Evolutionary conservation across 2,888 invertebrate genomes (phyloP).

Genomic region (Malacosoma neustria): DNA sequence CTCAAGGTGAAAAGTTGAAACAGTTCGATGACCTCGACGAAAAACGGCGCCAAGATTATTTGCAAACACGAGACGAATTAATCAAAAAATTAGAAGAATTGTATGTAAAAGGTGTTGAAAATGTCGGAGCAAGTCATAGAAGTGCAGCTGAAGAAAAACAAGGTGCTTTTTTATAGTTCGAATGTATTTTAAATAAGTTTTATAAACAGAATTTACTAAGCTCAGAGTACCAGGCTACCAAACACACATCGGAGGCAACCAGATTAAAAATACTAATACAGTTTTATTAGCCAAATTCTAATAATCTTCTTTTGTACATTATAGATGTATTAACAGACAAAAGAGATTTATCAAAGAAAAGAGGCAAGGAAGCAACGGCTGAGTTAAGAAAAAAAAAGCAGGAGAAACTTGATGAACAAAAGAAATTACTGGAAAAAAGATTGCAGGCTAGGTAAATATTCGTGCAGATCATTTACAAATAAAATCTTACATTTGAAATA

Average conservation of each 20-base stretch:
- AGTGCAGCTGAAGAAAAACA: slow-evolving; percentile 34
- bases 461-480: too few relatives aligned
- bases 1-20: slow-evolving; percentile 50
- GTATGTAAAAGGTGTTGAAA: slow-evolving; percentile 41
- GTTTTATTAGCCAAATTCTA: not conserved
- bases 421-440: slow-evolving; percentile 53
- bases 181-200: not conserved
- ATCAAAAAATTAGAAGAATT: slow-evolving; percentile 49
- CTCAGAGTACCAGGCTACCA: too few relatives aligned
- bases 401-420: slow-evolving; percentile 50
- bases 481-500: too few relatives aligned
- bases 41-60: slow-evolving; percentile 48
- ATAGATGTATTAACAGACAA: slow-evolving; percentile 27
- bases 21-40: slow-evolving; percentile 40
- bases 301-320: slow-evolving; percentile 6
- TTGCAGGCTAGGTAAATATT: slow-evolving; percentile 50
- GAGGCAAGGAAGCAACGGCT: slow-evolving; percentile 51
- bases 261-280: too few relatives aligned
- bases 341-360: slow-evolving; percentile 43
- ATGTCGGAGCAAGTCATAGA: slow-evolving; percentile 50
- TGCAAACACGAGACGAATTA: slow-evolving; percentile 48
- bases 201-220: not conserved
- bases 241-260: too few relatives aligned
- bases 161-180: slow-evolving; percentile 23
- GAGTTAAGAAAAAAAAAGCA: slow-evolving; percentile 46